Conservation (phyloP, 1,140 invertebrate genomes). For the Acromyrmex heyeri region DNA sequence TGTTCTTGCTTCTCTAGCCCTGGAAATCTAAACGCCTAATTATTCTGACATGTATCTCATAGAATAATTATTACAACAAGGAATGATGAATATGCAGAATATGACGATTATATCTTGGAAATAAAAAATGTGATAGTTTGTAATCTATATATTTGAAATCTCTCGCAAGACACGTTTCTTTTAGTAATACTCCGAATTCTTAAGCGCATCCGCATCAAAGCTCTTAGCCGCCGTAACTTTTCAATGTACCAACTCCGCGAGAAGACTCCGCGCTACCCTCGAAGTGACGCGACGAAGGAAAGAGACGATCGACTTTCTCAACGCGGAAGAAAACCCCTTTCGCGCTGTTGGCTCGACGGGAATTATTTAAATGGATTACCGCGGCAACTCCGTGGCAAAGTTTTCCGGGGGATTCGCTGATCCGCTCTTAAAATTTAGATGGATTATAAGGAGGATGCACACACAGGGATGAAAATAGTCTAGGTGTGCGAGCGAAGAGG, state of each 20-base stretch:
- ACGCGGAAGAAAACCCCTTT: conserved; percentile 75
- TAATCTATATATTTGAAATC: neutral
- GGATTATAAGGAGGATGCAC: conserved; percentile 82
- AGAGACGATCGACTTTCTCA: conserved; percentile 70
- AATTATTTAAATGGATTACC: conserved; percentile 87
- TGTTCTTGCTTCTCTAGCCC: neutral
- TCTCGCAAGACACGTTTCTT: neutral
- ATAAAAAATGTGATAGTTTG: neutral
- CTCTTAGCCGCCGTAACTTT: conserved; percentile 54
- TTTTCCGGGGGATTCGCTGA: conserved; percentile 81
- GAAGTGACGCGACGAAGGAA: conserved; percentile 43
- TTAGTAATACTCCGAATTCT: neutral
- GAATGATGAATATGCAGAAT: neutral
- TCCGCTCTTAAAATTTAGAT: conserved; percentile 86
- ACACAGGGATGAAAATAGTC: conserved; percentile 31
- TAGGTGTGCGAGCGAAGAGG: conserved; percentile 61
- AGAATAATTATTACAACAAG: neutral
- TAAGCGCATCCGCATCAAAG: conserved; percentile 33
- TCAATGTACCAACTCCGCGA: conserved; percentile 54
- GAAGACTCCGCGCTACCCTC: conserved; percentile 12
- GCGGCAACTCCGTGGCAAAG: conserved; percentile 79
- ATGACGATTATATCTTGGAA: neutral
- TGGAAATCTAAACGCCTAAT: neutral
- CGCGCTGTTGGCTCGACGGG: conserved; percentile 80
- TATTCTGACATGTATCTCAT: too few relatives aligned